Evolutionary conservation across 2,113 vertebrate species (phyloP), one percentile per base, ranked within the genome.

Genomic region (Ginglymostoma cirratum): DNA sequence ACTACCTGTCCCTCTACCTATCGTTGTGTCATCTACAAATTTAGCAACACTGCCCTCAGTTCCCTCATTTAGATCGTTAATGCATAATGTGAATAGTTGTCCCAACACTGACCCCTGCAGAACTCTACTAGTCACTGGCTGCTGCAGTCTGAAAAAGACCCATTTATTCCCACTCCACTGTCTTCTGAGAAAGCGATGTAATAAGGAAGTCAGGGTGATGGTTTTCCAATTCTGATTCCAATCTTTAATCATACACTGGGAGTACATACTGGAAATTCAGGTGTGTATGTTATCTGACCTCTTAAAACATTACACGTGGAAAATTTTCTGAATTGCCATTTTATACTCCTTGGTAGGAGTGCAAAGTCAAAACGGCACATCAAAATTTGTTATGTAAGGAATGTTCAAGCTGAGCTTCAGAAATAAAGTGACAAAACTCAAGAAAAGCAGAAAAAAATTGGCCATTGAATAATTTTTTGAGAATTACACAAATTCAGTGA

Each of bases 391-490:
- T 61, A 80, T 14, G n/a, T 3, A 17, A 80, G 76, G 76, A 12
- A 80, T 3, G 14, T 19, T 12, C 76, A 38, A 80, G n/a, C 76
- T 80, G 34, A 80, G 34, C 15, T 80, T 80, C 76, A 80, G n/a
- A 80, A 80, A 80, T 38, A 27, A 30, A n/a, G 52, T 34, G 14
- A 92, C 52, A 42, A 65, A n/a, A 15, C 6, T n/a, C 61, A 38
- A n/a, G 17, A 14, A 86, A 48, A 92, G 87, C 87, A 92, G 55
- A 92, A 92, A 61, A 45, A 92, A 6, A 65, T 92, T 38, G 52
- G 55, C 52, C 87, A 92, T n/a, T 55, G 87, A 92, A 65, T 14
- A 65, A 92, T 92, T 61, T 65, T 92, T 55, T n/a, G 87, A 61
- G 55, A n/a, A 65, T 92, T 92, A 38, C 52, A 38, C 52, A 65